Evolutionary conservation across 2,888 invertebrate species (phyloP).

Genomic region (Papilio protenor): DNA sequence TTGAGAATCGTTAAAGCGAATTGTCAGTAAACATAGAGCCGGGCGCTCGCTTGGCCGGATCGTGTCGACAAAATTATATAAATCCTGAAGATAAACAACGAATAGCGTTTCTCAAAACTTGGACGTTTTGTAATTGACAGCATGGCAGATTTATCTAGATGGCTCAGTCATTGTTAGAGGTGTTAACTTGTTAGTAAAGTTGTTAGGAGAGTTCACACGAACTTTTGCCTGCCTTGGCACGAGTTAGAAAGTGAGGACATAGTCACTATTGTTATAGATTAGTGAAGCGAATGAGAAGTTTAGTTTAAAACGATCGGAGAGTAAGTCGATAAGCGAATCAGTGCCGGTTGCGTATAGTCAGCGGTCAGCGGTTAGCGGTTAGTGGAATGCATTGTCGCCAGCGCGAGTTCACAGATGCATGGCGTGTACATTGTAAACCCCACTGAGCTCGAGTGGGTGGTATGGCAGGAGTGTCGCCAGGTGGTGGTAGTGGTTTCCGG

Average conservation of each 20-base stretch:
- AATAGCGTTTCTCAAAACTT: constrained; percentile 77
- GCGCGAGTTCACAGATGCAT: constrained; percentile 90
- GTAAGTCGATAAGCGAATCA: constrained; percentile 66
- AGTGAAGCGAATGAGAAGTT: constrained; percentile 71
- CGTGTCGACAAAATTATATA: constrained; percentile 64
- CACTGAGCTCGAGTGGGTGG: constrained; percentile 87
- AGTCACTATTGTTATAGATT: constrained; percentile 72
- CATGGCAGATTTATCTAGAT: constrained; percentile 79
- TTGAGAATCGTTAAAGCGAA: constrained; percentile 82
- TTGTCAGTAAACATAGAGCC: constrained; percentile 76
- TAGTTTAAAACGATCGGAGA: constrained; percentile 67
- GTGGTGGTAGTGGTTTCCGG: constrained; percentile 86
- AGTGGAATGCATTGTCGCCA: constrained; percentile 82
- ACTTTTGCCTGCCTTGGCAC: constrained; percentile 71
- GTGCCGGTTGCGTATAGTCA: constrained; percentile 67
- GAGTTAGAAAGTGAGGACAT: constrained; percentile 77
- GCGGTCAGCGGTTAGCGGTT: constrained; percentile 68
- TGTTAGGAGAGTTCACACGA: constrained; percentile 79
- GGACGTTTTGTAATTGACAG: constrained; percentile 80
- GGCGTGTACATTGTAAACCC: constrained; percentile 89
- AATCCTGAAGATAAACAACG: constrained; percentile 77
- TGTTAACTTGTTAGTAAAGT: constrained; percentile 81
- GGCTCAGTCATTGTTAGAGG: constrained; percentile 82
- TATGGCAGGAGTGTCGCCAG: constrained; percentile 86
- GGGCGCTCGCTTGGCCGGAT: constrained; percentile 74